Evolutionary conservation across 2,797 vertebrate species (phyloP).

Genomic region (Rhinophrynus dorsalis): DNA sequence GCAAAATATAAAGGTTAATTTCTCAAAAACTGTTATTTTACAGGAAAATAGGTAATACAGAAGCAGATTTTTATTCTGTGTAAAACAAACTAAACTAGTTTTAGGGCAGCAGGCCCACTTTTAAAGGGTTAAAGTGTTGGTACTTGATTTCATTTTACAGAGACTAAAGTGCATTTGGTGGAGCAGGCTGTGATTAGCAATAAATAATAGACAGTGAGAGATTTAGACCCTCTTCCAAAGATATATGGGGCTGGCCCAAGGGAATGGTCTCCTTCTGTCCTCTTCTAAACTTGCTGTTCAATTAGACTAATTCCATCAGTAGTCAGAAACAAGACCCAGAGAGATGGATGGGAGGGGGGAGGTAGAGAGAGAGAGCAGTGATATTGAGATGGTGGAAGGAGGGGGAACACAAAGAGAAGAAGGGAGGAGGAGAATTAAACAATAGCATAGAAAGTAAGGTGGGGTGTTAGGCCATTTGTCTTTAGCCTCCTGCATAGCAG

Average conservation of each 20-base stretch:
- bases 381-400: background rate
- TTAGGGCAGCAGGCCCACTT: no score
- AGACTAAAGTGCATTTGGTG: background rate
- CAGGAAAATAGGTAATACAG: no score
- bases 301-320: conserved; percentile 11
- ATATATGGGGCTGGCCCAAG: background rate
- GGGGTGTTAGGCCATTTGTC: no score
- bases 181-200: background rate
- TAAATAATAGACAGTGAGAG: background rate
- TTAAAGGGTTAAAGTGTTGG: no score
- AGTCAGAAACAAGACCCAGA: background rate
- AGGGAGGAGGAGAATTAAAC: background rate
- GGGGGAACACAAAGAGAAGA: no score
- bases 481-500: no score
- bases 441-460: no score
- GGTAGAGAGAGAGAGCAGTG: no score
- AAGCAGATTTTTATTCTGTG: no score
- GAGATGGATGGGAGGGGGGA: background rate
- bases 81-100: no score
- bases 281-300: background rate
- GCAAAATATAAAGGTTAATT: no score
- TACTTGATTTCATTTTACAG: background rate
- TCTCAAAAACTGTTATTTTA: no score
- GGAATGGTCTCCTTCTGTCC: conserved; percentile 11
- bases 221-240: background rate